These are phyloP conservation scores for Oikopleura vanhoeffeni DNA, from an alignment of 23 tunicate species.

Conservation along the genomic window DNA sequence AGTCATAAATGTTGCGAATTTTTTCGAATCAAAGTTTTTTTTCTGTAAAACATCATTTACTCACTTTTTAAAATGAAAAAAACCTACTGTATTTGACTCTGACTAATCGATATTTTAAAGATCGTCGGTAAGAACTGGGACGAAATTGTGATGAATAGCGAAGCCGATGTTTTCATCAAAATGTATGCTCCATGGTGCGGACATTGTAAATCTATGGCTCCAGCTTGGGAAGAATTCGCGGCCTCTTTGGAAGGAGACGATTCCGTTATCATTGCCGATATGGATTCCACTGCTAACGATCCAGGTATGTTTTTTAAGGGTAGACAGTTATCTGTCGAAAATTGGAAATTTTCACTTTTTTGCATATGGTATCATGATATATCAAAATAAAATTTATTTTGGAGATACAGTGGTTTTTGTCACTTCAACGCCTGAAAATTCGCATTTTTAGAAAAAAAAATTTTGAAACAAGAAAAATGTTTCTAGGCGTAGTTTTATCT, in stretches of 20 bases:
- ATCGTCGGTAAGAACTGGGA: background rate
- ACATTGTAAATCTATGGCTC: conserved; percentile 11
- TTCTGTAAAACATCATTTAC: too few species aligned
- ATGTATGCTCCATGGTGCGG: conserved; percentile 15
- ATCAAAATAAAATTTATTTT: too few species aligned
- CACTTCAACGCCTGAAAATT: too few species aligned
- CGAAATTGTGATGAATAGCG: background rate
- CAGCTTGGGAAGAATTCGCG: conserved; percentile 15
- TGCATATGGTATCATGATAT: too few species aligned
- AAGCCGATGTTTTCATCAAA: conserved; percentile 11
- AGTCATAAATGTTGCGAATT: too few species aligned
- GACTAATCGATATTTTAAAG: background rate
- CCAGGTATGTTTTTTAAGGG: background rate
- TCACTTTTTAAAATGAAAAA: too few species aligned
- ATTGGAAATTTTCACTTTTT: background rate
- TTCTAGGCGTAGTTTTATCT: too few species aligned
- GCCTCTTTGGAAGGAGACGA: background rate
- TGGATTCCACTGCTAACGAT: conserved; percentile 9
- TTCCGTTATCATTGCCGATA: conserved; percentile 7
- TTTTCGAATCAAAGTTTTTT: too few species aligned
- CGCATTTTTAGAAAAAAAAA: too few species aligned
- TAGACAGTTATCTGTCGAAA: background rate
- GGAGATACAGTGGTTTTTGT: too few species aligned
- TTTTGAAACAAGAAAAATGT: too few species aligned
- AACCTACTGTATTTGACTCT: too few species aligned